Evolutionary conservation across 1,140 invertebrate genomes (phyloP), one percentile per base, ranked within the genome.

Genomic region (Drosophila mojavensis): DNA sequence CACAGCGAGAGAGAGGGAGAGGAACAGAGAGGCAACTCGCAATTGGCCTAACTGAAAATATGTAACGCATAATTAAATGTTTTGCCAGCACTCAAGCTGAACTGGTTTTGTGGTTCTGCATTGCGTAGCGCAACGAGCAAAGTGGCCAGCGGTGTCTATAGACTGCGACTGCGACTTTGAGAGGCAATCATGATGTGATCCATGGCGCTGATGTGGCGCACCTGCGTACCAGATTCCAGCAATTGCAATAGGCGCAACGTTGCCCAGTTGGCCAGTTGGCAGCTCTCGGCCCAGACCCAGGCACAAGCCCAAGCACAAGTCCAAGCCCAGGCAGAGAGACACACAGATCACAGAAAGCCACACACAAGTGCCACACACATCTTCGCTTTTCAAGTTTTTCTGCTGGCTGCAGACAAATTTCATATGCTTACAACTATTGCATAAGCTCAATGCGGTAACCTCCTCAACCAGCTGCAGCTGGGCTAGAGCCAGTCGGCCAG

Each of bases 371-470:
- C 53, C 65, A 68, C 64, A 60, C 45, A 65, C 60, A 74, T 75
- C 50, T 60, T 64, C 71, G 65, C 65, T 62, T 62, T 74, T 58
- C 71, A 51, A 73, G 70, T 68, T 67, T 65, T 30, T 53, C 36
- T 30, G 36, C 36, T 39, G 36, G 36, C 43, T 41, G 51, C 66
- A 55, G 75, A 79, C 81, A 69, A 80, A 78, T 77, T 80, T 80
- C 68, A 77, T 80, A 77, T 77, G 61, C 71, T 60, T 66, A 68
- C 45, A 61, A 50, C 56, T 63, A 65, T 86, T 86, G 71, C 82
- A 79, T 86, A 86, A 86, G 45, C 60, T 17, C 56, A 60, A 79
- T 86, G 79, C 79, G 64, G 83, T 88, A 86, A 88, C 81, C 71
- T 81, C 81, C 71, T 79, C 67, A 50, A 58, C 83, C 80, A 88